Conservation (phyloP, 1,140 invertebrate genomes). For the Drosophila dunni region DNA sequence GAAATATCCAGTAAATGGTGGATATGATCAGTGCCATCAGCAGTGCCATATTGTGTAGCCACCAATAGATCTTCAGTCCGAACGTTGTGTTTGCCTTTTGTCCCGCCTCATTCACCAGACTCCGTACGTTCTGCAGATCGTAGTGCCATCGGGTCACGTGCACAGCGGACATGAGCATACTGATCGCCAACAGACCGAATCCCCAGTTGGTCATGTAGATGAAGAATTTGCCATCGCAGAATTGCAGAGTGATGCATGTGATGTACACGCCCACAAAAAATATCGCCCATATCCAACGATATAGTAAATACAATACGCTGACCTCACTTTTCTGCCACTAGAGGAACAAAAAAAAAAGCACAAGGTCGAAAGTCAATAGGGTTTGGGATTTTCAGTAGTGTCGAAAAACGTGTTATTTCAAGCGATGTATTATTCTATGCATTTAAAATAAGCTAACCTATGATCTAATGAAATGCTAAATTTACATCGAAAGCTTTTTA, state of each 20-base stretch:
- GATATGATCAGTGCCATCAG: conserved; percentile 87
- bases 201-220: conserved; percentile 93
- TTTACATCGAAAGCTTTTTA: neutral
- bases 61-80: conserved; percentile 86
- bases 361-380: neutral
- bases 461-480: neutral
- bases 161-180: conserved; percentile 69
- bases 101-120: conserved; percentile 62
- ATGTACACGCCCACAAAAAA: conserved; percentile 85
- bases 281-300: conserved; percentile 86
- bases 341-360: conserved; percentile 29
- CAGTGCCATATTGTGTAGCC: conserved; percentile 86
- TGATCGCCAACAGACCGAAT: conserved; percentile 85
- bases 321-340: conserved; percentile 85
- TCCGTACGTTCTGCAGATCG: conserved; percentile 56
- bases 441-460: neutral
- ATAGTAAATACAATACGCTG: conserved; percentile 85
- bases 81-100: conserved; percentile 58
- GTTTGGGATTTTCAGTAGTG: neutral
- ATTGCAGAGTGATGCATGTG: conserved; percentile 85
- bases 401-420: neutral
- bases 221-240: conserved; percentile 83
- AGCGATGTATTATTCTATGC: neutral
- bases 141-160: conserved; percentile 78
- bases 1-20: conserved; percentile 87